Conservation (phyloP, 1,140 invertebrate species). For the Ceratina calcarata region DNA sequence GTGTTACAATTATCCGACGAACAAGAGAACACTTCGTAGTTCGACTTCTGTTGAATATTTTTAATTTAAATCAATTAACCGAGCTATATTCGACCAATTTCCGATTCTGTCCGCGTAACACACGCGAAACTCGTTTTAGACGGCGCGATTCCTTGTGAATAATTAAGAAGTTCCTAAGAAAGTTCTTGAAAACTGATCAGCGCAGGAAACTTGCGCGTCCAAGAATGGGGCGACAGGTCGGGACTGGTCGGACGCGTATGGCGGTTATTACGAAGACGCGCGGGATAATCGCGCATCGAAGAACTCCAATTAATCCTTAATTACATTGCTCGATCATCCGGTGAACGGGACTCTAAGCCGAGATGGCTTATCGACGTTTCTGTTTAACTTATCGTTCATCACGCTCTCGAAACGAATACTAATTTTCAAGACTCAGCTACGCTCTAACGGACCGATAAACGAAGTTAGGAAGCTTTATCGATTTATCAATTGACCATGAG, state of each 20-base stretch:
- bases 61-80: neutral
- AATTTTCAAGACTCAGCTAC: slow-evolving; percentile 28
- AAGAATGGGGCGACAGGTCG: neutral
- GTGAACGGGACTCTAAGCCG: slow-evolving; percentile 1
- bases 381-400: slow-evolving; percentile 36
- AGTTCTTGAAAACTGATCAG: slow-evolving; percentile 48
- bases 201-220: slow-evolving; percentile 17
- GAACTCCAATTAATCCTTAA: slow-evolving; percentile 59
- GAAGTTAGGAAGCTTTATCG: slow-evolving; percentile 4
- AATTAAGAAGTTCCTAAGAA: slow-evolving; percentile 43
- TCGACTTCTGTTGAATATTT: neutral
- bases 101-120: slow-evolving; percentile 26
- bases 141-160: slow-evolving; percentile 25
- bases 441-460: slow-evolving; percentile 26
- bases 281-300: slow-evolving; percentile 42
- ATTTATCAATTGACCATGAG: neutral
- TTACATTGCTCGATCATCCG: slow-evolving; percentile 41
- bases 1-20: too few relatives aligned
- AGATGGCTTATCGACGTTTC: neutral
- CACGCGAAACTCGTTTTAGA: slow-evolving; percentile 4
- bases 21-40: neutral
- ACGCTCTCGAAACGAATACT: slow-evolving; percentile 15
- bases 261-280: slow-evolving; percentile 1
- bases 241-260: slow-evolving; percentile 11
- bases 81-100: neutral